Base-by-base conservation (phyloP, 2,888 invertebrate species). In the Drosophila phalerata region DNA sequence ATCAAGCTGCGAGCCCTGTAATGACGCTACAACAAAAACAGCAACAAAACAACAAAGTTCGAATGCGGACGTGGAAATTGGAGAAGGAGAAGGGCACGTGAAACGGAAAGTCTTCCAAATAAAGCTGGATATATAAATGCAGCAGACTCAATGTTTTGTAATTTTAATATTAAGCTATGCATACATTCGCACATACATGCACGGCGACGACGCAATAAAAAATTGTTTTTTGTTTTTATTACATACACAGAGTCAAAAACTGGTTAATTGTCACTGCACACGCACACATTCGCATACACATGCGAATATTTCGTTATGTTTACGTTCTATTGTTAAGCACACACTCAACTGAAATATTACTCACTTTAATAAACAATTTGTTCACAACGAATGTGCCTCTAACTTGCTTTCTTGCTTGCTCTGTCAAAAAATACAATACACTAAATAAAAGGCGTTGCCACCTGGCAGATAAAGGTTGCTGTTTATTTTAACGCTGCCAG, bases 171-270 rank as follows among this genome's bases (percentile, higher is more conserved):
- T 57, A 40, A 38, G 19, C 32, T n/a, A 47, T 48, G 8, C 1
- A 8, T 28, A 28, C 6, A 28, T 4, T 28, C 8, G 28, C 8
- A 8, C 28, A 28, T 28, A 28, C 28, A 28, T 28, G 11, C 51
- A 48, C 52, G 34, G 48, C 52, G 76, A 65, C 66, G 69, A 69
- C 77, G 77, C 77, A 77, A 77, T 77, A 69, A 58, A 73, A 73
- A 73, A 69, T 70, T 80, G 81, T 85, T 70, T 73, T 83, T 83
- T 75, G 83, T 84, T 84, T 79, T 85, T 77, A 77, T 81, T 73
- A 78, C 71, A 83, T 61, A 69, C 25, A 65, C 58, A 45, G 53
- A 64, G 56, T 57, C 49, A 43, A 63, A 77, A 79, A 72, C 66
- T 77, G 61, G 77, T 74, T 77, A 56, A 17, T 56, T 56, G 30